Base-by-base conservation (phyloP, 2,888 invertebrate species). In the Metalampra italica region DNA sequence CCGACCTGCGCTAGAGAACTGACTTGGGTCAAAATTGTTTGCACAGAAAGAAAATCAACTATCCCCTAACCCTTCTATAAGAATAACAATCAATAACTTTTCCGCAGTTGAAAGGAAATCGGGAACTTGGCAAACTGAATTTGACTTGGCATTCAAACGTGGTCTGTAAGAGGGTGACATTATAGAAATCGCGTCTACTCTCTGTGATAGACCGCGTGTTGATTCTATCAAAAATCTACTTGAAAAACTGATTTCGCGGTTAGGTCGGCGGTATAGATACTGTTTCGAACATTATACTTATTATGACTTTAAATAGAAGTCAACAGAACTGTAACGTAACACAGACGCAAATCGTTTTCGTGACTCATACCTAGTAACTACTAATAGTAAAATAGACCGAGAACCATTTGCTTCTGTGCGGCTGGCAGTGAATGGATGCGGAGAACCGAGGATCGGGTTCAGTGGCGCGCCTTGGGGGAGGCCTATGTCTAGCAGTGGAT, bases 141-240 rank as follows among this genome's bases (percentile, higher is more conserved):
- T 85, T 81, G 72, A 76, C 71, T 83, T 77, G 64, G 71, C 71
- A 84, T 85, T 85, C 77, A 84, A 77, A 73, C 64, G 74, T 60
- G 77, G 74, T 69, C 68, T 63, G 62, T 71, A 67, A 73, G 75
- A 73, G 74, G 76, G 78, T 72, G 72, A 75, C 83, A 85, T 86
- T 85, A 83, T 81, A 76, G 81, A 75, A 76, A 75, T 66, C 71
- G 71, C 78, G 72, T 75, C 80, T 81, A 75, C 80, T 73, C 83
- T 82, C 80, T 64, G 66, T 60, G 52, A 11, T 7, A 72, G 75
- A 69, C 69, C 75, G 68, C 60, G 71, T 85, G 85, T 84, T 84
- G 86, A 85, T 85, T 87, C 82, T 86, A 86, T 86, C 85, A 82
- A 78, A 84, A 82, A 84, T 81, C 81, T 80, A 78, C 80, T 82